These are phyloP conservation scores for Epicauta chinensis DNA, from an alignment of 1,140 invertebrate genomes.

Conservation along the genomic window DNA sequence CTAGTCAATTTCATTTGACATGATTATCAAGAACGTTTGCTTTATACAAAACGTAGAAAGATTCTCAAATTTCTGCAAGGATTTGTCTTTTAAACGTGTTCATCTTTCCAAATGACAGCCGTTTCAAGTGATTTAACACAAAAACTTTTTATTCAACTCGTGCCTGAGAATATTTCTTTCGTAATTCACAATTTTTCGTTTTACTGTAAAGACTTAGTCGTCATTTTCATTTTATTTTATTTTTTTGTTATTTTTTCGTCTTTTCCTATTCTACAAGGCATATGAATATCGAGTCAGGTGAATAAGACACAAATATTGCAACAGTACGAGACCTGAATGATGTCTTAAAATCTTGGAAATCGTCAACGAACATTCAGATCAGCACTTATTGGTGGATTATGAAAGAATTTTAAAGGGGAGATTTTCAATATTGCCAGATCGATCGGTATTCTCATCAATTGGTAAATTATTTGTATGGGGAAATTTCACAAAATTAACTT, in stretches of 20 bases:
- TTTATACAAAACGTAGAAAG: no score
- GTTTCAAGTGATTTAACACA: conserved; percentile 13
- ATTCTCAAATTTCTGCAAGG: conserved; percentile 2
- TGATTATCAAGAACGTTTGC: no score
- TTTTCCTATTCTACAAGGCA: conserved; percentile 7
- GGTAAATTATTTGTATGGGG: no score
- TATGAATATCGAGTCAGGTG: conserved; percentile 17
- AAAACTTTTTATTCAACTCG: conserved; percentile 16
- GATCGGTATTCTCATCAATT: no score
- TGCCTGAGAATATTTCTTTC: conserved; percentile 10
- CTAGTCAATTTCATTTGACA: no score
- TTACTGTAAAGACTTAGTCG: no score
- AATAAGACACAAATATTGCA: conserved; percentile 17
- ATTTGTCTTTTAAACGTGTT: conserved; percentile 14
- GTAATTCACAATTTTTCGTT: conserved; percentile 9
- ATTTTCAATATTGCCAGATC: no score
- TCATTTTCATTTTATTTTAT: no score
- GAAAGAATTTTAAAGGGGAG: conserved; percentile 9
- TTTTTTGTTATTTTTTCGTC: neutral
- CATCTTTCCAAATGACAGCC: conserved; percentile 11
- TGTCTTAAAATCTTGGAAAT: no score
- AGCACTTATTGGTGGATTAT: conserved; percentile 13
- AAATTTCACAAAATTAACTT: no score
- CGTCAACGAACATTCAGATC: conserved; percentile 5
- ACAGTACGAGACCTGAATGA: conserved; percentile 13